Conservation (phyloP, 2,113 vertebrate species). For the Sminthopsis crassicaudata region DNA sequence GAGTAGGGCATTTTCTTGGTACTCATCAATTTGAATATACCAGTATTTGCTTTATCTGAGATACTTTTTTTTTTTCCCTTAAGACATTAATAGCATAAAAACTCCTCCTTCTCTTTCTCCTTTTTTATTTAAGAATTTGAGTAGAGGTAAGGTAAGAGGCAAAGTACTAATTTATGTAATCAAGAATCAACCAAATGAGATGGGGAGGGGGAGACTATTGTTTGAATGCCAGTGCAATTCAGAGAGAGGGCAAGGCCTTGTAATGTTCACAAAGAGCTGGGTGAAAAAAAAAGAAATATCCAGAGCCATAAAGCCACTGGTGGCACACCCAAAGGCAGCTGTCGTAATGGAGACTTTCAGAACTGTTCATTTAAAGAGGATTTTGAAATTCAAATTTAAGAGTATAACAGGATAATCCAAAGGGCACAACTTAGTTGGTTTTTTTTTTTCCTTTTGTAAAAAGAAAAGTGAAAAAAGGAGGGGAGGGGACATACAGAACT, state of each 20-base stretch:
- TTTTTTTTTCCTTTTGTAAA: constrained; percentile 79
- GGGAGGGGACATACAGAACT: neutral
- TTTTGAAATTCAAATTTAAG: constrained; percentile 77
- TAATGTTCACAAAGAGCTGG: constrained; percentile 51
- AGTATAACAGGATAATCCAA: constrained; percentile 69
- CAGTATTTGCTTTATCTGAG: neutral
- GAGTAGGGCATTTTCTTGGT: constrained; percentile 43
- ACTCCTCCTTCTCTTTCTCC: neutral
- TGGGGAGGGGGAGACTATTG: constrained; percentile 19
- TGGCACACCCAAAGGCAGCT: constrained; percentile 77
- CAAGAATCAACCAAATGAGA: neutral
- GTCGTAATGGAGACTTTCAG: constrained; percentile 74
- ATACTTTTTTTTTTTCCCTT: neutral
- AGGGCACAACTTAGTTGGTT: constrained; percentile 71
- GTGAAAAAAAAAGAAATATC: constrained; percentile 70
- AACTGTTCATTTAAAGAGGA: constrained; percentile 71
- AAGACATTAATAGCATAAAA: constrained; percentile 56
- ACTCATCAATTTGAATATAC: constrained; percentile 49
- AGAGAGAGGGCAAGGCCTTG: constrained; percentile 45
- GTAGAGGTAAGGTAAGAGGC: neutral
- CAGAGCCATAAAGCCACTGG: constrained; percentile 68
- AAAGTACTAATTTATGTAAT: neutral
- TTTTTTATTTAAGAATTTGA: constrained; percentile 25
- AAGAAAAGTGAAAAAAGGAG: constrained; percentile 4
- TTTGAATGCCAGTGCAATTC: constrained; percentile 50